Base-by-base conservation (phyloP, 2,113 vertebrate genomes). In the Tachysurus fulvidraco region DNA sequence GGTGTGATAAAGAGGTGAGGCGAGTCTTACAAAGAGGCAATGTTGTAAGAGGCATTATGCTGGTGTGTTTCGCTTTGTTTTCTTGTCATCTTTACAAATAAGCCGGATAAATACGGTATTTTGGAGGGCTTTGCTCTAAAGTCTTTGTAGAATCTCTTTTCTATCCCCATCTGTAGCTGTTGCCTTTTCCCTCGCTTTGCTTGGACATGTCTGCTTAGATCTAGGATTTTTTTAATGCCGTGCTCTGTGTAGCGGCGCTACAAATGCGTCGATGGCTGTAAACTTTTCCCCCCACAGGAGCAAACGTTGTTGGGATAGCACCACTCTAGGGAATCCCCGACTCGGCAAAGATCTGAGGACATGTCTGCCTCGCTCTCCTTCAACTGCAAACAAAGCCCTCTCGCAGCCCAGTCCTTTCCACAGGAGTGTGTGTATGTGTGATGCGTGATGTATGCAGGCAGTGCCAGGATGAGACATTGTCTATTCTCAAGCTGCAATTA, bases 251-350 rank as follows among this genome's bases (percentile, higher is more conserved):
- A 94, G 93, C 91, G 92, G 67, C 89, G 92, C 93, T 94, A 95
- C 94, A 95, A 94, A 95, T 92, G 92, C 91, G 90, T 55, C n/a
- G 91, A 90, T 92, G 93, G 91, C 92, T 92, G 92, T 94, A 95
- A 95, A 95, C 94, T 94, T 94, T 92, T 91, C 91, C 92, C 93
- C 94, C 93, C 89, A 91, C 93, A 94, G 95, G 93, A 94, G 64
- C n/a, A 85, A 92, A 91, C 73, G 88, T 89, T 92, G 89, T 92
- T 91, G 93, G 93, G 94, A 94, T 93, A 90, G 91, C 92, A 89
- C 88, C 84, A 89, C 93, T 93, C 93, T 87, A 90, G 93, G 94
- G 93, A 94, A 89, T 91, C 93, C 71, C 64, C 77, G 86, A 82
- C 57, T 78, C 86, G 80, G 85, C 55, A 14, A 82, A 86, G 89